phyloP scores from a whole-genome alignment of 2,797 vertebrate genomes.

The Pseudochaenichthys georgianus region DNA sequence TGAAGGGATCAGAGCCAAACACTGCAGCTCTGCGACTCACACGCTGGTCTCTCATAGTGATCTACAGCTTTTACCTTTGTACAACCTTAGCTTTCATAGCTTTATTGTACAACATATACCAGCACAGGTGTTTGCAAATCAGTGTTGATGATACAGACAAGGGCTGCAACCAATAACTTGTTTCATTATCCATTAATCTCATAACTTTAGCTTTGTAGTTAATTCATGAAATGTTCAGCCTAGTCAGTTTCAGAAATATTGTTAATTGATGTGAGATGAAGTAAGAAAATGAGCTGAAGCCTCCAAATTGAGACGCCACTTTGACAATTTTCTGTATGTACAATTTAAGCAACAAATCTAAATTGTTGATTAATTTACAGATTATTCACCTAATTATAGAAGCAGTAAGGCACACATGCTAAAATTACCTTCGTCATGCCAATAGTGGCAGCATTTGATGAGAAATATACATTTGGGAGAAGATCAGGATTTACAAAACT shows the following conservation, averaged over 20 bases:
- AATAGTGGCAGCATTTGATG: neutral
- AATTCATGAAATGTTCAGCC: neutral
- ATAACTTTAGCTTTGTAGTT: neutral
- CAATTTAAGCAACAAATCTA: too few relatives aligned
- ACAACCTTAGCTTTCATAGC: constrained; percentile 17
- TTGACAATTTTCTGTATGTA: too few relatives aligned
- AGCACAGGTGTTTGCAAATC: neutral
- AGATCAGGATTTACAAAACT: neutral
- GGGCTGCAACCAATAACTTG: neutral
- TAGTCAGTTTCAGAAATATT: neutral
- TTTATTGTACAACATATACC: neutral
- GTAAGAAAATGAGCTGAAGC: too few relatives aligned
- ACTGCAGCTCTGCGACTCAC: constrained; percentile 22
- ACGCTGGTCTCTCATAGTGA: constrained; percentile 21
- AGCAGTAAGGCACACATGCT: neutral
- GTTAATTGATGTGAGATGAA: too few relatives aligned
- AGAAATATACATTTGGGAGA: neutral
- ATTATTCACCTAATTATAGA: neutral
- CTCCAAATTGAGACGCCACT: too few relatives aligned
- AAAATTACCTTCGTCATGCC: constrained; percentile 1
- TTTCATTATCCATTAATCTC: neutral
- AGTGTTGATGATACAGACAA: neutral
- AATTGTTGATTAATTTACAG: neutral
- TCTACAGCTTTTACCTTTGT: constrained; percentile 15
- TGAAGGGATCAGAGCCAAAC: constrained; percentile 26